Base-by-base conservation (phyloP, 2,113 vertebrate species). In the Charadrius vociferus region DNA sequence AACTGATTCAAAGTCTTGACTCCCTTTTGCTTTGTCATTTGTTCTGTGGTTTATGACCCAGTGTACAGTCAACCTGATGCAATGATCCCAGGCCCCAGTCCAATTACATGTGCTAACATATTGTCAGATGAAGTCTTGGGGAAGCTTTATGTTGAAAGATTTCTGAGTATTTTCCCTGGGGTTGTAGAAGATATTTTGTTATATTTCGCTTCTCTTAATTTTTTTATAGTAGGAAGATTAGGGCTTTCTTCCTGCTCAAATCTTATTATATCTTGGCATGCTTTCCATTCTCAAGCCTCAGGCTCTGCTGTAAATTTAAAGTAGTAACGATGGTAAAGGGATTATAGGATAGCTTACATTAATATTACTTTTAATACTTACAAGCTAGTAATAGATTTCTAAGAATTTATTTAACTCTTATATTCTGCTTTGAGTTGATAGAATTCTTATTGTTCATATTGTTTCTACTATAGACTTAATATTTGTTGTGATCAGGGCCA, bases 271-370 rank as follows among this genome's bases (percentile, higher is more conserved):
- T 90, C 70, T 85, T 75, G 77, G 52, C 39, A 79, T 4, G 3
- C 27, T 68, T 91, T 58, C 23, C 14, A n/a, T 87, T 87, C 41
- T 95, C 10, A 87, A 95, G 73, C 86, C 73, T 90, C 37, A 85
- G 86, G 84, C 58, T 79, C 70, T 53, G 32, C 43, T 93, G 49
- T 75, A 89, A 68, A 89, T 93, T 94, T 94, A 50, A 89, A 91
- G 41, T 53, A 74, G 49, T 78, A 61, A 72, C 62, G 80, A 82
- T 88, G 14, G 14, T 63, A 70, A 95, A 85, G 41, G n/a, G 70
- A 89, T 93, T 86, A 59, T 50, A 92, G 15, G 18, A 34, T 59
- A 65, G 18, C 16, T 94, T 79, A 53, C 5, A 39, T 88, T 72
- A 90, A 20, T 1, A 0, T 85, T 52, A 53, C 9, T 71, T 85